Percentiles rank a stretch among this genome's conserved stretches.
These are phyloP conservation scores for Bungarus multicinctus DNA, from an alignment of 2,113 vertebrate species.

Conservation along the genomic window DNA sequence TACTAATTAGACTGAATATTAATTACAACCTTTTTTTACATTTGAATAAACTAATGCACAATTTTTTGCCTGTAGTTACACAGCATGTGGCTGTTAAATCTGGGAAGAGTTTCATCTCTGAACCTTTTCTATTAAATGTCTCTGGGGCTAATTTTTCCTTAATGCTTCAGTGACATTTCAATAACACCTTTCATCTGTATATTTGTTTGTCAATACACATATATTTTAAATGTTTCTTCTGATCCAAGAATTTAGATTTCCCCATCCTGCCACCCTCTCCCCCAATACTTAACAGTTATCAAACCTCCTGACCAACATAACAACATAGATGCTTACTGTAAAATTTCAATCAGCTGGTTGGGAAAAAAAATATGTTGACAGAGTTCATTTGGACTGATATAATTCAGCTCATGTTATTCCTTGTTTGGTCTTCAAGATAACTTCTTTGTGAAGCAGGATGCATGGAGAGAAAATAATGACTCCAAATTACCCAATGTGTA, in stretches of 20 bases:
- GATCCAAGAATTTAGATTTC: background rate
- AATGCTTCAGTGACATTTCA: background rate
- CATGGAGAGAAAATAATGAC: background rate
- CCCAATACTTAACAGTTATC: background rate
- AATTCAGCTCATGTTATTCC: background rate
- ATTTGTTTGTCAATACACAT: background rate
- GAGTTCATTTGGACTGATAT: background rate
- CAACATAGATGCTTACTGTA: background rate
- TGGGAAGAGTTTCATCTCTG: slow-evolving; percentile 17
- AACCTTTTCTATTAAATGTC: slow-evolving; percentile 9
- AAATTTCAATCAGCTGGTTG: background rate
- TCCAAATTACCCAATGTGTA: background rate
- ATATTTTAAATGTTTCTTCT: background rate
- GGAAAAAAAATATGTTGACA: background rate
- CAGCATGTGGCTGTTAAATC: slow-evolving; percentile 34
- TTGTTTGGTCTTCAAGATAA: background rate
- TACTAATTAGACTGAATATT: slow-evolving; percentile 66
- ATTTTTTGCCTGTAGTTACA: slow-evolving; percentile 46
- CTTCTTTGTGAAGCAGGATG: background rate
- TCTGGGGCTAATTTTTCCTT: background rate
- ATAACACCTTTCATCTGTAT: background rate
- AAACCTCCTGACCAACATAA: background rate
- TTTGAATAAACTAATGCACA: slow-evolving; percentile 59
- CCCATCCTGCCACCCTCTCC: background rate
- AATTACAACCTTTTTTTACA: slow-evolving; percentile 58